Percentiles rank a stretch among this genome's conserved stretches.
Conservation (phyloP, 2,888 invertebrate genomes). For the Desoria tigrina region DNA sequence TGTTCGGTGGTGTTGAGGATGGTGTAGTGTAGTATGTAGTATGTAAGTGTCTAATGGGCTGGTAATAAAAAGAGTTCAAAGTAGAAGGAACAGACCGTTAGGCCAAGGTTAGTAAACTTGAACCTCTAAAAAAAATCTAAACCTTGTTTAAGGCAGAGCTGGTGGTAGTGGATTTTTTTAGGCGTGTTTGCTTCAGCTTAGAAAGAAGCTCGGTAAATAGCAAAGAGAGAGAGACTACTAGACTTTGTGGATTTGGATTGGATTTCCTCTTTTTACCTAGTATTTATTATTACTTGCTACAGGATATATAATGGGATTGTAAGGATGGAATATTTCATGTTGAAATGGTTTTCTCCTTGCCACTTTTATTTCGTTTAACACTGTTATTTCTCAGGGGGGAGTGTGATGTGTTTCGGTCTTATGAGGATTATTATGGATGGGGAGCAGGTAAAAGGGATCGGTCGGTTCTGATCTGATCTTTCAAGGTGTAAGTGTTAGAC, state of each 20-base stretch:
- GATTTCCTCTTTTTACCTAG: not conserved
- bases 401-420: not conserved
- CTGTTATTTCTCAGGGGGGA: slow-evolving; percentile 9
- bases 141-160: not conserved
- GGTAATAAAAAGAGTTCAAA: slow-evolving; percentile 1
- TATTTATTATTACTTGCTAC: slow-evolving; percentile 12
- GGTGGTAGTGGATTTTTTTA: not conserved
- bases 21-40: too few relatives aligned
- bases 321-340: slow-evolving; percentile 9
- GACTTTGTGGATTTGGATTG: slow-evolving; percentile 4
- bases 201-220: too few relatives aligned
- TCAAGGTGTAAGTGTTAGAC: too few relatives aligned
- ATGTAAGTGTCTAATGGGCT: not conserved
- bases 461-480: too few relatives aligned
- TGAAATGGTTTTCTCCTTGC: slow-evolving; percentile 10
- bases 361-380: slow-evolving; percentile 12
- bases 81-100: not conserved
- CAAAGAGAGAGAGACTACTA: too few relatives aligned
- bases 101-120: slow-evolving; percentile 8
- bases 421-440: not conserved
- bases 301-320: slow-evolving; percentile 12
- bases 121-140: not conserved
- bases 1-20: too few relatives aligned
- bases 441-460: too few relatives aligned
- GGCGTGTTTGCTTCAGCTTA: not conserved